These are phyloP conservation scores for Cheilosia vulpina DNA, from an alignment of 2,888 invertebrate genomes.

Conservation along the genomic window DNA sequence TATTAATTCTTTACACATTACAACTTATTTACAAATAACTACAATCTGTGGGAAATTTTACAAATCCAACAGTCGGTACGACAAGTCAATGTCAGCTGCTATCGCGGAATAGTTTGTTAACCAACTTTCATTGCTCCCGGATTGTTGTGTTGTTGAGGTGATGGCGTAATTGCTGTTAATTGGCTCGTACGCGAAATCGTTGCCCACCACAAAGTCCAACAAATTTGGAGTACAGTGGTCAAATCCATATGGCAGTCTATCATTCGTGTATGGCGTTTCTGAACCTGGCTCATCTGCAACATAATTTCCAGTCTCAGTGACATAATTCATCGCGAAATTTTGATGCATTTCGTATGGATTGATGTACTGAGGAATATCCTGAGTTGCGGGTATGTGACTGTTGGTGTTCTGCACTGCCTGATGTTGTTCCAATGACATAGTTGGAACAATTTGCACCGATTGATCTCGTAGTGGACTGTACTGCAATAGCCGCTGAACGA, in stretches of 20 bases:
- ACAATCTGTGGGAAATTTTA: neutral
- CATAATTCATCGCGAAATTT: constrained; percentile 5
- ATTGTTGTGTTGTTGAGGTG: constrained; percentile 41
- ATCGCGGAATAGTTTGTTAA: constrained; percentile 41
- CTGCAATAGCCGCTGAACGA: constrained; percentile 78
- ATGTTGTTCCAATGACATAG: constrained; percentile 38
- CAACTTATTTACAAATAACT: neutral
- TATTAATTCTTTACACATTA: neutral
- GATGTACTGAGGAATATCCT: constrained; percentile 47
- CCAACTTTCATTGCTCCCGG: constrained; percentile 60
- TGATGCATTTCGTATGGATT: constrained; percentile 61
- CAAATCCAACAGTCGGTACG: constrained; percentile 49
- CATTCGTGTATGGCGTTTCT: constrained; percentile 10
- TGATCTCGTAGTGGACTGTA: constrained; percentile 68
- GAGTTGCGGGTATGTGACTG: neutral
- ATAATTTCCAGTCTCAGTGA: neutral
- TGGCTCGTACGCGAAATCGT: constrained; percentile 29
- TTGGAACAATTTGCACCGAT: constrained; percentile 8
- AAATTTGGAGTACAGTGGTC: constrained; percentile 58
- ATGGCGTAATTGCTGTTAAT: constrained; percentile 21
- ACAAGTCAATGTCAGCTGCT: constrained; percentile 51
- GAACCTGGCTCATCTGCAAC: neutral
- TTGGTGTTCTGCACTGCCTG: constrained; percentile 16
- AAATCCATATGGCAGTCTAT: constrained; percentile 17
- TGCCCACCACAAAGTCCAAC: constrained; percentile 44